Percentiles rank a stretch among this genome's conserved stretches.
Evolutionary conservation across 2,888 invertebrate genomes (phyloP).

Genomic region (Drosophila lutescens): DNA sequence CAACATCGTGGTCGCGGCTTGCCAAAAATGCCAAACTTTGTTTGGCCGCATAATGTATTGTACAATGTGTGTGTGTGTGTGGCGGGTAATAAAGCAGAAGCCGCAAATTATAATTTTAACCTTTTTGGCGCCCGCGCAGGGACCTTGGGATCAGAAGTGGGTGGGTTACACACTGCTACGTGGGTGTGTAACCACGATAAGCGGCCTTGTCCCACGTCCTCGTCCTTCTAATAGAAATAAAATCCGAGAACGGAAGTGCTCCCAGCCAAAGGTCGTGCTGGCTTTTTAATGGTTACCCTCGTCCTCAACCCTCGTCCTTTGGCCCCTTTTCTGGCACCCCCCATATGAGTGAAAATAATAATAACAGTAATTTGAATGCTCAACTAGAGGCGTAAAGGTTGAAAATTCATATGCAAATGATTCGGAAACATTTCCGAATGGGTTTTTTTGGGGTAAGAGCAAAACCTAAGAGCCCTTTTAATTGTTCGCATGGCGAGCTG

Average conservation of each 20-base stretch:
- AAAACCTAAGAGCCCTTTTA: slow-evolving; percentile 46
- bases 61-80: slow-evolving; percentile 2
- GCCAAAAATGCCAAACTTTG: slow-evolving; percentile 71
- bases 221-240: slow-evolving; percentile 73
- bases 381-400: slow-evolving; percentile 66
- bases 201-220: slow-evolving; percentile 51
- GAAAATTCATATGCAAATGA: slow-evolving; percentile 77
- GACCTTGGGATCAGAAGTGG: slow-evolving; percentile 6
- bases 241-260: slow-evolving; percentile 67
- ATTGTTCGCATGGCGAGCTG: slow-evolving; percentile 35
- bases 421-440: slow-evolving; percentile 55
- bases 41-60: slow-evolving; percentile 52
- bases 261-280: slow-evolving; percentile 66
- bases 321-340: slow-evolving; percentile 3
- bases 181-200: slow-evolving; percentile 65
- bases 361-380: slow-evolving; percentile 78
- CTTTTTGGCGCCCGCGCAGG: slow-evolving; percentile 56
- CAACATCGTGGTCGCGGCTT: slow-evolving; percentile 64
- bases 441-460: neutral
- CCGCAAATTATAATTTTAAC: slow-evolving; percentile 77
- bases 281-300: slow-evolving; percentile 67
- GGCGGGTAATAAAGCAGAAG: slow-evolving; percentile 72
- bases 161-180: slow-evolving; percentile 2
- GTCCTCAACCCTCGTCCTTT: slow-evolving; percentile 26
- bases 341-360: slow-evolving; percentile 79